These are phyloP conservation scores for Hipparchia sbordonii DNA, from an alignment of 2,888 invertebrate genomes.

Conservation along the genomic window DNA sequence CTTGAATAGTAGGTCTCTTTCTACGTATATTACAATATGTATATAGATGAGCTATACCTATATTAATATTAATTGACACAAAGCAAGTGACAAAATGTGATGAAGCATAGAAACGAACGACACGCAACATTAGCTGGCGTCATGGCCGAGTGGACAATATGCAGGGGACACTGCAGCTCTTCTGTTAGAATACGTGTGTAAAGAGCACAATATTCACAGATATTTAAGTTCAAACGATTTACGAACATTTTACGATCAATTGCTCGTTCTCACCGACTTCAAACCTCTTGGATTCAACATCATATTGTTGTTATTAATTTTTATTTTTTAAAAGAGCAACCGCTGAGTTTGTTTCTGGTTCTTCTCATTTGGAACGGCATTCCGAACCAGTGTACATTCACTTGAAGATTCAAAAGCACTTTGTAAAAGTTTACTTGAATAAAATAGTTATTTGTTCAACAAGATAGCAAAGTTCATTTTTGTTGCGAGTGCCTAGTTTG, in stretches of 20 bases:
- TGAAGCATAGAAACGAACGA: conserved; percentile 42
- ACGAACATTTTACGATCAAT: not conserved
- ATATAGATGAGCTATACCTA: not conserved
- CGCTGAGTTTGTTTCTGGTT: no score
- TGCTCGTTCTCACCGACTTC: not conserved
- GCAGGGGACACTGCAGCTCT: conserved; percentile 37
- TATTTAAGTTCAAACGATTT: not conserved
- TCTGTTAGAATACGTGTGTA: conserved; percentile 28
- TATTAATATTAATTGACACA: conserved; percentile 10
- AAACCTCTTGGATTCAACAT: not conserved
- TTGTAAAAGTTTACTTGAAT: no score
- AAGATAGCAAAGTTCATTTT: no score
- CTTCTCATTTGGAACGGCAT: no score
- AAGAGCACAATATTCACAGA: conserved; percentile 15
- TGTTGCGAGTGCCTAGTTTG: no score
- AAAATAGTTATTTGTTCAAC: no score
- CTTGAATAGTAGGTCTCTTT: no score
- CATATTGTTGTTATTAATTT: no score
- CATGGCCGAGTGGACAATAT: conserved; percentile 42
- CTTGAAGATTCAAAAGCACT: no score
- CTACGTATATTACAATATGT: no score
- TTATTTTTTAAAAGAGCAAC: no score
- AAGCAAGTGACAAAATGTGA: conserved; percentile 39
- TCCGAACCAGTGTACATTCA: no score
- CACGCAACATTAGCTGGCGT: conserved; percentile 42